Evolutionary conservation across 2,113 vertebrate species (phyloP), one percentile per base, ranked within the genome.

Genomic region (Cavia porcellus): DNA sequence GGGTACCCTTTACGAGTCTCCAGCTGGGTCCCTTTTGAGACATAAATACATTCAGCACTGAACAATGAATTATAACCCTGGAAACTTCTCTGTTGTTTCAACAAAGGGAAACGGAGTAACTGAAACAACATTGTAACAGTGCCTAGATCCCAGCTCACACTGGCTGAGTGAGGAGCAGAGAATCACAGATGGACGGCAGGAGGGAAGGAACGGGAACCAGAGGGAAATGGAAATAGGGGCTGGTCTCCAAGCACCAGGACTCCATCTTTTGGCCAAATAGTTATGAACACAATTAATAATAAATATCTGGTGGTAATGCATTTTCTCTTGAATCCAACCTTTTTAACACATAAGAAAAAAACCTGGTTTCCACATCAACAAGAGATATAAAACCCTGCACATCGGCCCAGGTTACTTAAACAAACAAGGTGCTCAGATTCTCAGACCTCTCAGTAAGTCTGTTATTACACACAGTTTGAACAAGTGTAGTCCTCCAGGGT

Each of bases 401-500:
- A 42, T 50, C 59, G 90, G 59, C 61, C n/a, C 57, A 20, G 55
- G 55, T 57, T 68, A 47, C 50, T 89, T 90, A 59, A 68, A 68
- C 13, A 92, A 86, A 57, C 32, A 22, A 95, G 74, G 92, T 80
- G 80, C 75, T 94, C 77, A 42, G n/a, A 72, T 28, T 86, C 30
- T 62, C 83, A 90, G 25, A 83, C 22, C 42, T 64, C 50, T 28
- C n/a, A 79, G 20, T 8, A 45, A 45, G 52, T 74, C 66, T 96
- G 89, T 91, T 93, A 45, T 83, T 83, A 70, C 24, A 84, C 68
- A 42, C 2, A 52, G 50, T 75, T 94, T 59, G 96, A 96, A 94
- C 19, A 92, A 87, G 52, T 17, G 95, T 77, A 93, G 70, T 84
- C 59, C 81, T 68, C 45, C 79, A 82, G 47, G 72, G 89, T 86